A percentile compares a stretch with the other conserved stretches of the same genome.
Evolutionary conservation across 2,888 invertebrate species (phyloP).

Genomic region (Bombylius discolor): DNA sequence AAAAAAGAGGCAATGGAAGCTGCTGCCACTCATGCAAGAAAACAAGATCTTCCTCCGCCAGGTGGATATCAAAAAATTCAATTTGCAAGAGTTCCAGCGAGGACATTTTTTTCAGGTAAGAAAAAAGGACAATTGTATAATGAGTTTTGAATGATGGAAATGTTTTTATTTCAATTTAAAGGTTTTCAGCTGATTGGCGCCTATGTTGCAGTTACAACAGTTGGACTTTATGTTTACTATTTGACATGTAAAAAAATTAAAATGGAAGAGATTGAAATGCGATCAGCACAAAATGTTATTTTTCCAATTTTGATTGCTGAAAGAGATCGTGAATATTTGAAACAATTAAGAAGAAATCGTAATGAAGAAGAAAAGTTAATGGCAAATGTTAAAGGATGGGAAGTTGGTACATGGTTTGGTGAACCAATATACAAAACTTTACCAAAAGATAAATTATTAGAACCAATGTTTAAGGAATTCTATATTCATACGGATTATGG

Average conservation of each 20-base stretch:
- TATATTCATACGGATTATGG: slow-evolving; percentile 49
- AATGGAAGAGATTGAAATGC: slow-evolving; percentile 55
- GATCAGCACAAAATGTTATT: slow-evolving; percentile 63
- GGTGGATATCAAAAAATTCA: slow-evolving; percentile 78
- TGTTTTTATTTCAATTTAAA: slow-evolving; percentile 22
- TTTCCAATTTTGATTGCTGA: slow-evolving; percentile 70
- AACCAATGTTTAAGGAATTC: slow-evolving; percentile 55
- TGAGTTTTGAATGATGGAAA: not conserved
- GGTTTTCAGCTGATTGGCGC: slow-evolving; percentile 50
- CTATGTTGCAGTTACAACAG: slow-evolving; percentile 45
- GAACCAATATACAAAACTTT: slow-evolving; percentile 65
- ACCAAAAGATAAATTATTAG: slow-evolving; percentile 47
- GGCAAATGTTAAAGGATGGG: slow-evolving; percentile 84
- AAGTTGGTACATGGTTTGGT: slow-evolving; percentile 73
- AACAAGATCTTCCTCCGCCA: slow-evolving; percentile 85
- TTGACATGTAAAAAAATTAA: slow-evolving; percentile 41
- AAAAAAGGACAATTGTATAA: slow-evolving; percentile 6
- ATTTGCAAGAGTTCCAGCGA: slow-evolving; percentile 59
- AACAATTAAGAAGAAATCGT: slow-evolving; percentile 63
- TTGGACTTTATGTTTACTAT: slow-evolving; percentile 45
- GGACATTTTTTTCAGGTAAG: slow-evolving; percentile 54
- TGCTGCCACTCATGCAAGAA: slow-evolving; percentile 33
- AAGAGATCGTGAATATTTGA: slow-evolving; percentile 69
- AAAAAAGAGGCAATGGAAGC: not conserved
- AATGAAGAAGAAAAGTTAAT: slow-evolving; percentile 78